Conservation (phyloP, 2,113 vertebrate species). For the Osmerus mordax region DNA sequence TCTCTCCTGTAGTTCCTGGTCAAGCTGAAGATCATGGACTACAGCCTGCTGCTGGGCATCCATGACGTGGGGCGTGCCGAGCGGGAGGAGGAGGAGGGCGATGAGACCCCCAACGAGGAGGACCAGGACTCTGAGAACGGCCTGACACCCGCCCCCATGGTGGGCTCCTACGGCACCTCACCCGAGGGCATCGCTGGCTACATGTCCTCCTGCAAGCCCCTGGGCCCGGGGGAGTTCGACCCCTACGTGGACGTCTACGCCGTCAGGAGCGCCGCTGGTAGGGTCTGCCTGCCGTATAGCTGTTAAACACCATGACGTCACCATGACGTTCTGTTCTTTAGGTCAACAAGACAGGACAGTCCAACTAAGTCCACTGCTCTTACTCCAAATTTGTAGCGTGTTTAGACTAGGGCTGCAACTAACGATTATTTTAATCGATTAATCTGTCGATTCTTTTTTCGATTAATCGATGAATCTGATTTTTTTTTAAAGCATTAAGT, state of each 20-base stretch:
- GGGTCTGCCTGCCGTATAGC: conserved; percentile 24
- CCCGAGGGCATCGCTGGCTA: conserved; percentile 86
- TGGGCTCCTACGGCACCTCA: conserved; percentile 83
- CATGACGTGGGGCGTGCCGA: conserved; percentile 82
- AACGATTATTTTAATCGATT: too few species aligned
- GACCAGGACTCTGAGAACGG: conserved; percentile 75
- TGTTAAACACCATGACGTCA: neutral
- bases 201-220: conserved; percentile 80
- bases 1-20: conserved; percentile 76
- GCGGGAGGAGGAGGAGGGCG: conserved; percentile 78
- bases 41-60: conserved; percentile 87
- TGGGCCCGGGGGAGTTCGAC: conserved; percentile 86
- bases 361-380: too few species aligned
- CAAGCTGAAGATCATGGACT: conserved; percentile 91
- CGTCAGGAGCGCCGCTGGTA: conserved; percentile 78
- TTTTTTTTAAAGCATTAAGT: too few species aligned
- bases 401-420: too few species aligned
- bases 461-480: too few species aligned
- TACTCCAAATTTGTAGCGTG: too few species aligned
- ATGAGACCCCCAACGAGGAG: conserved; percentile 76
- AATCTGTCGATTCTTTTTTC: too few species aligned
- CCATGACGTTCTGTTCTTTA: too few species aligned
- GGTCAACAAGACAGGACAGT: too few species aligned
- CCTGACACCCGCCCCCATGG: conserved; percentile 44
- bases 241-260: conserved; percentile 87